Evolutionary conservation across 2,888 invertebrate genomes (phyloP), one percentile per base, ranked within the genome.

Genomic region (Aricia artaxerxes): DNA sequence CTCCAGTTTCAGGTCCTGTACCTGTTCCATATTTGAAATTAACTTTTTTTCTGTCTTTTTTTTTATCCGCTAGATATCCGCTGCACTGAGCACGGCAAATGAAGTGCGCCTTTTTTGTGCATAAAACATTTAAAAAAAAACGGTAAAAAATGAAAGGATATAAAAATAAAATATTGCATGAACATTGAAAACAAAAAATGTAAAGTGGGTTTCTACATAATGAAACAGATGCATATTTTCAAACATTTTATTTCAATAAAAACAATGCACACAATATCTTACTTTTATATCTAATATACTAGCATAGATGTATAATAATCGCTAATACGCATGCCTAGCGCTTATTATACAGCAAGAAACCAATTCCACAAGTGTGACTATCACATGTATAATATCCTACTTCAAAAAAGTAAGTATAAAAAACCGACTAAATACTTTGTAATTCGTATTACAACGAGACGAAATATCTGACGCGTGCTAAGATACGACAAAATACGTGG

Each of bases 191-290:
- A 83, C 82, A 75, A 76, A 79, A 81, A 85, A 81, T 73, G 80
- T 79, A 82, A 80, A 79, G 82, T 84, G 79, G 69, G 69, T 9
- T 69, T 57, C 6, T 53, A 75, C 16, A 1, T 49, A 49, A 76
- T 35, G 35, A 53, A 76, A 76, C 76, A 49, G 24, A 35, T 13
- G 13, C n/a, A 60, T 81, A 82, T 83, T 85, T 86, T 85, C 87
- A 92, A 91, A 89, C 85, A 87, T 85, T 89, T 92, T 92, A 92
- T 92, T 93, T 85, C 84, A 87, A 89, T 89, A 90, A 88, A 89
- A 88, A 88, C 88, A 88, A 83, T 83, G 84, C 79, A 80, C 84
- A 84, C 84, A 84, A 82, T 82, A 81, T 84, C 80, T 82, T 83
- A 83, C 79, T 81, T 81, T 82, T 82, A 82, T 79, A 82, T 84